Percentiles rank a stretch among this genome's conserved stretches.
Conservation (phyloP, 2,797 vertebrate genomes). For the Chrysocyon brachyurus region DNA sequence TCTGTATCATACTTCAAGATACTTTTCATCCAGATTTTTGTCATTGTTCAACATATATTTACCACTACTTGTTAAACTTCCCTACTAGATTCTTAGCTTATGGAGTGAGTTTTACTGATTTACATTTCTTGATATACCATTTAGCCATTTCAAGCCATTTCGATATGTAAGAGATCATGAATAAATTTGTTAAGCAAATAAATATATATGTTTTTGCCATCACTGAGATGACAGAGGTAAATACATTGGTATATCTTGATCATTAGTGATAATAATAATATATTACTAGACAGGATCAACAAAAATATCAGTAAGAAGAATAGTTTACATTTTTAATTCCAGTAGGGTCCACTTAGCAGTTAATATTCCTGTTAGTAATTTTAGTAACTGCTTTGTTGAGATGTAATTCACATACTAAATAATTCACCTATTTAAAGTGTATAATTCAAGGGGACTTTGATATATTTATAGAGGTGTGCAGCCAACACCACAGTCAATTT, state of each 20-base stretch:
- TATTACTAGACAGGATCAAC: not conserved
- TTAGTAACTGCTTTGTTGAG: slow-evolving; percentile 29
- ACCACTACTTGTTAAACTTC: not conserved
- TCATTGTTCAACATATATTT: not conserved
- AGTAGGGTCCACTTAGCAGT: not conserved
- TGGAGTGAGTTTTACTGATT: not conserved
- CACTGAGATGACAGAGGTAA: not conserved
- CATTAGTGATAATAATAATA: slow-evolving; percentile 40
- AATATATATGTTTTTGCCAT: not conserved
- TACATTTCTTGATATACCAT: not conserved
- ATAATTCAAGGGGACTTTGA: not conserved
- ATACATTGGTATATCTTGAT: not conserved
- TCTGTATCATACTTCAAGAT: not conserved
- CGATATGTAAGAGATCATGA: not conserved
- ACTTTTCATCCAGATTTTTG: not conserved
- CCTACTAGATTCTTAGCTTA: slow-evolving; percentile 17
- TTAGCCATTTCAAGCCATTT: not conserved
- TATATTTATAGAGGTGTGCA: not conserved
- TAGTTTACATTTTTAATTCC: slow-evolving; percentile 32
- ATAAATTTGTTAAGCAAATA: slow-evolving; percentile 28
- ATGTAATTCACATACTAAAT: not conserved
- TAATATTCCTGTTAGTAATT: not conserved
- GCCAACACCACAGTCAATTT: not conserved
- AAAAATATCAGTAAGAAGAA: slow-evolving; percentile 16
- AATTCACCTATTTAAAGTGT: slow-evolving; percentile 15